Percentiles rank a stretch among this genome's conserved stretches.
Evolutionary conservation across 2,888 invertebrate genomes (phyloP).

Genomic region (Geotrupes spiniger): DNA sequence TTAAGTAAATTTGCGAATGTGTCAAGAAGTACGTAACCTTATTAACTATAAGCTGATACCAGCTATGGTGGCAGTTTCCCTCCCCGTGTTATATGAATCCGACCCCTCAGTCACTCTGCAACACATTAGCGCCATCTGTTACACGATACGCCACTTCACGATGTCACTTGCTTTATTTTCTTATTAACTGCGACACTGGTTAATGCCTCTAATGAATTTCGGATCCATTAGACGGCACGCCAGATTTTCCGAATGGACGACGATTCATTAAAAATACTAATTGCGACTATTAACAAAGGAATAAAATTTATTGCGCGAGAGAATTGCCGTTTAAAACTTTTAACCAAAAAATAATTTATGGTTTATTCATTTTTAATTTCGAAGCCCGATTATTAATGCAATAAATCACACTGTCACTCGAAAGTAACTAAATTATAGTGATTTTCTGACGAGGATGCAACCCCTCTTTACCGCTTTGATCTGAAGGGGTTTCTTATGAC

Average conservation of each 20-base stretch:
- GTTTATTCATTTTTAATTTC: no score
- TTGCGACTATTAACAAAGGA: background rate
- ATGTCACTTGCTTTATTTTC: conserved; percentile 22
- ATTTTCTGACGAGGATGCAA: background rate
- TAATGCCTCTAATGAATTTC: conserved; percentile 21
- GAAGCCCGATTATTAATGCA: no score
- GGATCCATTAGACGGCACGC: conserved; percentile 12
- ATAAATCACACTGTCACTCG: no score
- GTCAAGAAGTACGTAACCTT: conserved; percentile 17
- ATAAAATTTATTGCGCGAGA: no score
- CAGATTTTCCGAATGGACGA: background rate
- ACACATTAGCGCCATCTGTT: conserved; percentile 22
- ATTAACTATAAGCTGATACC: conserved; percentile 15
- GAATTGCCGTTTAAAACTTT: no score
- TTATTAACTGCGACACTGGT: conserved; percentile 19
- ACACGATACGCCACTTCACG: conserved; percentile 22
- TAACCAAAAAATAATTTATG: no score
- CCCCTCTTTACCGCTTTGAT: background rate
- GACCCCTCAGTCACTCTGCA: conserved; percentile 12
- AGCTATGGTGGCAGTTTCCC: conserved; percentile 11
- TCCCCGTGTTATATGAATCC: conserved; percentile 12
- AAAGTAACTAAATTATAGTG: no score
- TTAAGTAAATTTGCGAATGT: conserved; percentile 14
- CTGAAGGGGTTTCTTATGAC: conserved; percentile 15
- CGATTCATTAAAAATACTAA: conserved; percentile 7